phyloP scores from a whole-genome alignment of 2,113 vertebrate genomes.

The Coptodon rendalli region DNA sequence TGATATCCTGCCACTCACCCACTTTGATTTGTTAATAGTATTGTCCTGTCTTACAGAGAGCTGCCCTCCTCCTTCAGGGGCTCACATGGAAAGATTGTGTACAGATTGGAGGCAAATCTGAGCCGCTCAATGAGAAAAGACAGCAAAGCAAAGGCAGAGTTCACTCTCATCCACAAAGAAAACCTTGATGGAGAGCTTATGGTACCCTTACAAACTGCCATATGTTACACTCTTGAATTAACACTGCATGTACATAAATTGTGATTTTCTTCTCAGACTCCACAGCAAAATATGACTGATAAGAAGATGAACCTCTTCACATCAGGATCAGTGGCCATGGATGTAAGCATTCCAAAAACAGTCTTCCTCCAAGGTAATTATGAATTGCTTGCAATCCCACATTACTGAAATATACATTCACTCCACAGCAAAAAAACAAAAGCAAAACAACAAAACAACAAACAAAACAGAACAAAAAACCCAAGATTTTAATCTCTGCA shows the following conservation, averaged over 20 bases:
- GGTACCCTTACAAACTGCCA: not conserved
- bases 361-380: conserved; percentile 40
- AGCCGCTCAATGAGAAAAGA: conserved; percentile 29
- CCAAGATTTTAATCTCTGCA: no score
- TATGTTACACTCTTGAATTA: not conserved
- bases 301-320: conserved; percentile 54
- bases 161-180: not conserved
- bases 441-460: no score
- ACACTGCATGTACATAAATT: not conserved
- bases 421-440: not conserved
- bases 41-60: conserved; percentile 5
- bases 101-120: conserved; percentile 49
- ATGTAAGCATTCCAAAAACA: conserved; percentile 30
- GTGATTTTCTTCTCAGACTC: conserved; percentile 15
- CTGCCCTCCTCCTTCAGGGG: conserved; percentile 45
- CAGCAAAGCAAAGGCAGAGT: conserved; percentile 30
- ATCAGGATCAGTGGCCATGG: conserved; percentile 50
- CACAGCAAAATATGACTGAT: conserved; percentile 22
- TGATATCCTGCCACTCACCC: not conserved
- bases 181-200: not conserved
- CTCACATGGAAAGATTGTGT: conserved; percentile 35
- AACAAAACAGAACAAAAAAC: no score
- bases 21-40: not conserved
- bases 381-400: not conserved
- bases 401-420: not conserved